These are phyloP conservation scores for Protodeltote pygarga DNA, from an alignment of 2,888 invertebrate species.

Conservation along the genomic window DNA sequence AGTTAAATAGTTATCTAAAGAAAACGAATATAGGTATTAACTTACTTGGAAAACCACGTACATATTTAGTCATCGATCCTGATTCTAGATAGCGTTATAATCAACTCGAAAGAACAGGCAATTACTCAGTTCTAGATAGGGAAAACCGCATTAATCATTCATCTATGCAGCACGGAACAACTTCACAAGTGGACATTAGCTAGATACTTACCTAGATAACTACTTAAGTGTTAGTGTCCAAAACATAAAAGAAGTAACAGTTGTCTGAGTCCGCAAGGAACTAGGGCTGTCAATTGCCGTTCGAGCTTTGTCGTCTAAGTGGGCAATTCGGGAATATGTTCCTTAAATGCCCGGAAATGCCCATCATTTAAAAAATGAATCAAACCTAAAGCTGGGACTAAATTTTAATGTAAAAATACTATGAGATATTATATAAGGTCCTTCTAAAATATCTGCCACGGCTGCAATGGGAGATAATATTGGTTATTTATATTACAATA, in stretches of 20 bases:
- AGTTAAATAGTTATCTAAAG: constrained; percentile 1
- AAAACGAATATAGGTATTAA: constrained; percentile 16
- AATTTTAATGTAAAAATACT: too few relatives aligned
- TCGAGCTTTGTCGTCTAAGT: neutral
- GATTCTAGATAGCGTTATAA: constrained; percentile 32
- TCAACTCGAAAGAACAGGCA: constrained; percentile 28
- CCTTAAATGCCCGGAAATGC: neutral
- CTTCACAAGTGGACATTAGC: constrained; percentile 39
- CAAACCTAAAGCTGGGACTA: constrained; percentile 7
- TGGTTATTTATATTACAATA: too few relatives aligned
- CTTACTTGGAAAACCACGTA: constrained; percentile 20
- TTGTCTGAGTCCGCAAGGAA: constrained; percentile 39
- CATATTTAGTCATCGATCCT: constrained; percentile 26
- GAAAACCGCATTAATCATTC: constrained; percentile 39
- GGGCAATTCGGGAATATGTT: too few relatives aligned
- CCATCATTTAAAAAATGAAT: neutral
- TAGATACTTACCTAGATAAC: too few relatives aligned
- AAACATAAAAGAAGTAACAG: constrained; percentile 54
- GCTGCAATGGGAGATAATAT: too few relatives aligned
- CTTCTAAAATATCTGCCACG: too few relatives aligned
- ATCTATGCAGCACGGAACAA: constrained; percentile 36
- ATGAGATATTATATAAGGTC: too few relatives aligned
- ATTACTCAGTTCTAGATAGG: constrained; percentile 35
- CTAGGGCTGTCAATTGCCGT: constrained; percentile 26
- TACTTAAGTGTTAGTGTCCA: constrained; percentile 36